Evolutionary conservation across 2,113 vertebrate species (phyloP).

Genomic region (Sebastes fasciatus): DNA sequence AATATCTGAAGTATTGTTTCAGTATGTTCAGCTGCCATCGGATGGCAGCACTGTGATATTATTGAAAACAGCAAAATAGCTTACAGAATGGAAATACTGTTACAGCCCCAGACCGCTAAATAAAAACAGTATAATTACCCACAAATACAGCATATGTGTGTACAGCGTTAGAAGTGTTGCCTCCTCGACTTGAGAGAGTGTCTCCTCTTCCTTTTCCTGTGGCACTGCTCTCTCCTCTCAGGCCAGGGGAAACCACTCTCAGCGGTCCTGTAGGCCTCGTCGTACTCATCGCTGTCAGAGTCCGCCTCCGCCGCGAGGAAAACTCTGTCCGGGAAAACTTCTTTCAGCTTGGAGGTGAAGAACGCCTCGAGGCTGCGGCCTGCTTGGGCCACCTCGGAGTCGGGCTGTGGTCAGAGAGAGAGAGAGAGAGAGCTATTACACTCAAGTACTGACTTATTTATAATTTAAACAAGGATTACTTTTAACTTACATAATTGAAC

Average conservation of each 20-base stretch:
- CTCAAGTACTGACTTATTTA: not conserved
- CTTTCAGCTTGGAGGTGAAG: constrained; percentile 90
- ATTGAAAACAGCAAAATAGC: constrained; percentile 28
- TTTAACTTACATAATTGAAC: constrained; percentile 95
- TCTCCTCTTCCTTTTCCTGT: constrained; percentile 94
- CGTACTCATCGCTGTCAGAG: constrained; percentile 92
- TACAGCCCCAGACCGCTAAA: constrained; percentile 8
- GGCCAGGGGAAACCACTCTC: constrained; percentile 90
- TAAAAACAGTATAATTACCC: constrained; percentile 21
- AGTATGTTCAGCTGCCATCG: constrained; percentile 54
- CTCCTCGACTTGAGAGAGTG: constrained; percentile 87
- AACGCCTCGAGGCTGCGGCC: constrained; percentile 92
- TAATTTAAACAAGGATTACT: not conserved
- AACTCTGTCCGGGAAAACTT: constrained; percentile 88
- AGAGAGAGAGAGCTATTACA: not conserved
- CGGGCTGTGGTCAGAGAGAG: constrained; percentile 84
- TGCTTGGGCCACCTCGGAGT: constrained; percentile 97
- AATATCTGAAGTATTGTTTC: constrained; percentile 18
- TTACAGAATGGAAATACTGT: constrained; percentile 31
- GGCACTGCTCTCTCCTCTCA: constrained; percentile 88
- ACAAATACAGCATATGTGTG: constrained; percentile 18
- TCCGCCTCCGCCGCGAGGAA: constrained; percentile 88
- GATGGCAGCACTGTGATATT: constrained; percentile 58
- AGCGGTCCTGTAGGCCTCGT: constrained; percentile 81
- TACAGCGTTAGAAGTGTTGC: constrained; percentile 74